Conservation (phyloP, 1,140 invertebrate species). For the Trissolcus basalis region DNA sequence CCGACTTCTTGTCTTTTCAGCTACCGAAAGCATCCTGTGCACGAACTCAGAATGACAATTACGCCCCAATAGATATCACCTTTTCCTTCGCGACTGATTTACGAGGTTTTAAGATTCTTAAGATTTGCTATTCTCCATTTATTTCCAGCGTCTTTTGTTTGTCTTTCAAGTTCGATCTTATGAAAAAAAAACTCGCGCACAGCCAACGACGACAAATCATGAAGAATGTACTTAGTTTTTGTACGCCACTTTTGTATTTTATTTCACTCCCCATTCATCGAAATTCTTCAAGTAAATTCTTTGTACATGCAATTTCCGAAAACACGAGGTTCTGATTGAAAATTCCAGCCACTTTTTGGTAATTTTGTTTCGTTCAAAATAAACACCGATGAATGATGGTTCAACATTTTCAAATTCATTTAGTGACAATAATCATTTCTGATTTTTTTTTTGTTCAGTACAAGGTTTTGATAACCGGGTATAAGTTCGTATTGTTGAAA, state of each 20-base stretch:
- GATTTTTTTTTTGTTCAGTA: too few relatives aligned
- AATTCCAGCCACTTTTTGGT: too few relatives aligned
- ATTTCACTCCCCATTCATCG: not conserved
- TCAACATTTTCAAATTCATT: too few relatives aligned
- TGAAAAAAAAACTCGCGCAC: not conserved
- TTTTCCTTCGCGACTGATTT: conserved; percentile 51
- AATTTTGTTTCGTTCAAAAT: too few relatives aligned
- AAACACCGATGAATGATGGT: too few relatives aligned
- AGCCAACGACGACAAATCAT: conserved; percentile 21
- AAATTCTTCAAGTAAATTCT: too few relatives aligned
- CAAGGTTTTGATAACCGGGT: not conserved
- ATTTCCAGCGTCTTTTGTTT: conserved; percentile 46
- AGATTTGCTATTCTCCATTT: conserved; percentile 40
- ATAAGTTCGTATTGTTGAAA: not conserved
- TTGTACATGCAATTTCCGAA: too few relatives aligned
- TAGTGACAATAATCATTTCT: too few relatives aligned
- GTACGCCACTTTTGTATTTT: not conserved
- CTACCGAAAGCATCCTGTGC: conserved; percentile 54
- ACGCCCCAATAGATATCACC: conserved; percentile 57
- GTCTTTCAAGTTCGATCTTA: conserved; percentile 20
- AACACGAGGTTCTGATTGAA: too few relatives aligned
- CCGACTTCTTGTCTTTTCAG: conserved; percentile 60
- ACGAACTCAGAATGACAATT: conserved; percentile 58
- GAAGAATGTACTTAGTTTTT: conserved; percentile 13
- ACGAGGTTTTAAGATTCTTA: conserved; percentile 58